Conservation (phyloP, 2,888 invertebrate species). For the Drosophila algonquin region DNA sequence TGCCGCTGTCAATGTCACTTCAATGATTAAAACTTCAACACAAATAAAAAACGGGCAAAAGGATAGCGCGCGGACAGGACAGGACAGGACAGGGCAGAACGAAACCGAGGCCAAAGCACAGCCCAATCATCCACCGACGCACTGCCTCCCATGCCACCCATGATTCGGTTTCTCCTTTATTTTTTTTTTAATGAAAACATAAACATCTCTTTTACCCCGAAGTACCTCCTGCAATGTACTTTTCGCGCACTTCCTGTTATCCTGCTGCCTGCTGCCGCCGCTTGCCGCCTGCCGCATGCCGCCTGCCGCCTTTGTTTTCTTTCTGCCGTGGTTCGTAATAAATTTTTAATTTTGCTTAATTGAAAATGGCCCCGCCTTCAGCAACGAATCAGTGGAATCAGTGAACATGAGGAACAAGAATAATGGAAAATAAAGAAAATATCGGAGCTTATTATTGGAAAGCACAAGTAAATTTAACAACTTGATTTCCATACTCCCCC, state of each 20-base stretch:
- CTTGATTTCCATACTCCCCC: neutral
- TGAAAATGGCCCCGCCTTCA: slow-evolving; percentile 64
- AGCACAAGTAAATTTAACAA: slow-evolving; percentile 22
- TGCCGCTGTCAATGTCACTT: slow-evolving; percentile 71
- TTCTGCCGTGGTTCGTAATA: slow-evolving; percentile 68
- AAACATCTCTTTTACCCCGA: slow-evolving; percentile 60
- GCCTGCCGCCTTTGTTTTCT: slow-evolving; percentile 63
- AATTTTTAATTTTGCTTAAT: slow-evolving; percentile 80
- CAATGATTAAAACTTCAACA: slow-evolving; percentile 76
- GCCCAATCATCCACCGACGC: slow-evolving; percentile 74
- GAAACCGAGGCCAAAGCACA: neutral
- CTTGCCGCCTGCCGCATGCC: slow-evolving; percentile 29
- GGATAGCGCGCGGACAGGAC: slow-evolving; percentile 32
- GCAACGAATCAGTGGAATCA: neutral
- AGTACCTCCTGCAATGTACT: slow-evolving; percentile 54
- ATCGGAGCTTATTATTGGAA: slow-evolving; percentile 47
- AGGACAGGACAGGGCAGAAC: neutral
- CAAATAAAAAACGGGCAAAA: slow-evolving; percentile 50
- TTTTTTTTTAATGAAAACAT: slow-evolving; percentile 70
- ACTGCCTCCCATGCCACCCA: slow-evolving; percentile 31
- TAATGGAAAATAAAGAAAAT: slow-evolving; percentile 29
- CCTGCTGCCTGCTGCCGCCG: slow-evolving; percentile 5
- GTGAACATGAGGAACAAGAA: neutral
- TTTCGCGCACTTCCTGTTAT: slow-evolving; percentile 16
- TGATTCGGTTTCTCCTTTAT: slow-evolving; percentile 31